A percentile compares a stretch with the other conserved stretches of the same genome.
phyloP scores from a whole-genome alignment of 2,797 vertebrate genomes.

The Poecilia gillii region DNA sequence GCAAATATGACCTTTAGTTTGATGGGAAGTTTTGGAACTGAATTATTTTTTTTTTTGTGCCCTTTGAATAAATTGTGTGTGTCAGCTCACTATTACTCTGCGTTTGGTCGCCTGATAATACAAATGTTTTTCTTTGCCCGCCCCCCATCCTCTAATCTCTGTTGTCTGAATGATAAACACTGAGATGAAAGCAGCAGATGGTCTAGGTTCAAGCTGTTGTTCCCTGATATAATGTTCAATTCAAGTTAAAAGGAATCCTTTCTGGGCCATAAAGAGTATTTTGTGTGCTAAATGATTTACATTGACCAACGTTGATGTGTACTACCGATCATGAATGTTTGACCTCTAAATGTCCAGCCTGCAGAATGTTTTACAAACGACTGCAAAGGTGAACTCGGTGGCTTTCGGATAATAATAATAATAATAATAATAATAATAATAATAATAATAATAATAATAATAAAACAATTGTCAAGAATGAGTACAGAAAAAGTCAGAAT shows the following conservation, averaged over 20 bases:
- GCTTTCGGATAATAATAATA: background rate
- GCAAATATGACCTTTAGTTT: conserved; percentile 37
- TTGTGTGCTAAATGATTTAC: background rate
- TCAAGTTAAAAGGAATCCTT: background rate
- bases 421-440: background rate
- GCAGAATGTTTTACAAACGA: background rate
- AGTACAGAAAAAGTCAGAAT: background rate
- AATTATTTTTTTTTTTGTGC: conserved; percentile 30
- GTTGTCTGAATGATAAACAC: conserved; percentile 55
- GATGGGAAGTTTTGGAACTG: conserved; percentile 36
- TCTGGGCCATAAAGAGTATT: background rate
- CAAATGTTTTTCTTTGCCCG: conserved; percentile 31
- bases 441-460: background rate
- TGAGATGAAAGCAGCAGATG: conserved; percentile 35
- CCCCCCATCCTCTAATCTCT: conserved; percentile 49
- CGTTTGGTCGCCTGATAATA: conserved; percentile 27
- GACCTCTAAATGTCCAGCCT: background rate
- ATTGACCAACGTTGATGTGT: background rate
- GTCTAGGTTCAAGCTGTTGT: conserved; percentile 13
- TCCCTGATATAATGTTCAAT: conserved; percentile 44
- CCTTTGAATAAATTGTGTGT: conserved; percentile 41
- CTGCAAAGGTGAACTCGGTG: background rate
- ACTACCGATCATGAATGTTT: background rate
- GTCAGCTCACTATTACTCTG: conserved; percentile 43
- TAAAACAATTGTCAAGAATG: background rate